Percentiles rank a stretch among this genome's conserved stretches.
phyloP scores from a whole-genome alignment of 2,797 vertebrate species.

The Hydrocynus forskahlii region DNA sequence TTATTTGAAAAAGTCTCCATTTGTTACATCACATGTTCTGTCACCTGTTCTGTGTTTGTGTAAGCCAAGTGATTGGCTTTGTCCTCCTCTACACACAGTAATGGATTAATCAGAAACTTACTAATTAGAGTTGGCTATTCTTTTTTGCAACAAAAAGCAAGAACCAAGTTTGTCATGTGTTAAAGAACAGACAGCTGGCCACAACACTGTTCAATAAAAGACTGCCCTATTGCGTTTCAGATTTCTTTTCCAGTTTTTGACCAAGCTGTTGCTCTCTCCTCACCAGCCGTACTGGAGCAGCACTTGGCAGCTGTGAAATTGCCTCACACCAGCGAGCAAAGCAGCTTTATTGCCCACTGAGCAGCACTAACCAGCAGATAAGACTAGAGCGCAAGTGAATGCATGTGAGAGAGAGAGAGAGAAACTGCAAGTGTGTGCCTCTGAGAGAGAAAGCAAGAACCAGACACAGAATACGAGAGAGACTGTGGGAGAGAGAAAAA shows the following conservation, averaged over 20 bases:
- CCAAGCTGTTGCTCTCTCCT: conserved; percentile 31
- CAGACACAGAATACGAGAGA: background rate
- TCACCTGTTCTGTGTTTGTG: no score
- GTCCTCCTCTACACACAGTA: conserved; percentile 34
- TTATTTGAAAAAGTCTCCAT: no score
- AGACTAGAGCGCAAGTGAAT: conserved; percentile 29
- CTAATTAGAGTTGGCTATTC: conserved; percentile 24
- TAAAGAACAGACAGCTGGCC: conserved; percentile 29
- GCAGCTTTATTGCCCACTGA: conserved; percentile 57
- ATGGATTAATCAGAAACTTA: conserved; percentile 44
- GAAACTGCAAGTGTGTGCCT: background rate
- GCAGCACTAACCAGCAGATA: conserved; percentile 60
- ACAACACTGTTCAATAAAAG: conserved; percentile 50
- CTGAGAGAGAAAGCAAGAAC: conserved; percentile 6
- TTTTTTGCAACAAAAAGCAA: conserved; percentile 42
- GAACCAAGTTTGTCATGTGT: conserved; percentile 27
- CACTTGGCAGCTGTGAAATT: conserved; percentile 59
- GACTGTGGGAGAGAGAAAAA: background rate
- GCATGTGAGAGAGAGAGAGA: background rate
- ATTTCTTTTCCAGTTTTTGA: conserved; percentile 42
- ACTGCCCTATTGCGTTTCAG: conserved; percentile 47
- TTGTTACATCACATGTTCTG: no score
- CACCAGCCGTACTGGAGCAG: conserved; percentile 31
- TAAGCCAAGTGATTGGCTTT: no score
- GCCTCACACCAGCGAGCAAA: conserved; percentile 55